These are phyloP conservation scores for Triplophysa tibetana DNA, from an alignment of 2,113 vertebrate species.

Conservation along the genomic window DNA sequence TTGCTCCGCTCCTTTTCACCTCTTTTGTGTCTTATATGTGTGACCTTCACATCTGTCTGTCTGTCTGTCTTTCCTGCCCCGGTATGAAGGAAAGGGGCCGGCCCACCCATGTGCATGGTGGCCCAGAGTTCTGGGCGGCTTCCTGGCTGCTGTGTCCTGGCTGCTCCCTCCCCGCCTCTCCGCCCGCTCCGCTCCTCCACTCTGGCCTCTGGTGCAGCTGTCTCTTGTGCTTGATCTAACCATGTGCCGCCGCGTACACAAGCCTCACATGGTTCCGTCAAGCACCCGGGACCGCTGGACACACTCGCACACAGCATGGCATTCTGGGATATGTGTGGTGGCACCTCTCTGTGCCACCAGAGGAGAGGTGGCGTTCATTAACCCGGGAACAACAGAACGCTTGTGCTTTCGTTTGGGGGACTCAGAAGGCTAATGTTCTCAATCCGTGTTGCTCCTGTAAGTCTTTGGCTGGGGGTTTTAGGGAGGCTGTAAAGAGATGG, in stretches of 20 bases:
- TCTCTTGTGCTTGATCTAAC: constrained; percentile 99
- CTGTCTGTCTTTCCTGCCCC: constrained; percentile 35
- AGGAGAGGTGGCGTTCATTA: constrained; percentile 33
- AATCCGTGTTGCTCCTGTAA: neutral
- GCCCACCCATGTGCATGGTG: constrained; percentile 45
- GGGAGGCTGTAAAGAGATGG: constrained; percentile 17
- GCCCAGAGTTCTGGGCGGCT: constrained; percentile 47
- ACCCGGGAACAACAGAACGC: constrained; percentile 35
- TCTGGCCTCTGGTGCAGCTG: constrained; percentile 91
- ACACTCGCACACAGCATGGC: constrained; percentile 89
- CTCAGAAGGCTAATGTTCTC: constrained; percentile 20
- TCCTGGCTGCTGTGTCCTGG: constrained; percentile 72
- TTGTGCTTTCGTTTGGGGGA: neutral
- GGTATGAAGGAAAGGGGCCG: constrained; percentile 21
- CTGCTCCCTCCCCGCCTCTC: constrained; percentile 77
- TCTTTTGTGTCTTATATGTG: constrained; percentile 36
- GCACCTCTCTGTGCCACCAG: constrained; percentile 31
- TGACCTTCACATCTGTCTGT: constrained; percentile 31
- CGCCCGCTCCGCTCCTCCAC: constrained; percentile 82
- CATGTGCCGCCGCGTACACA: constrained; percentile 99
- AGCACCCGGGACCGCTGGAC: constrained; percentile 99
- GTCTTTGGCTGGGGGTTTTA: neutral
- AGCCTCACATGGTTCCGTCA: constrained; percentile 99
- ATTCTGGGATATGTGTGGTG: constrained; percentile 77
- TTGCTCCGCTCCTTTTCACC: constrained; percentile 42